Evolutionary conservation across 2,113 vertebrate genomes (phyloP).

Genomic region (Sarotherodon lohbergeri): DNA sequence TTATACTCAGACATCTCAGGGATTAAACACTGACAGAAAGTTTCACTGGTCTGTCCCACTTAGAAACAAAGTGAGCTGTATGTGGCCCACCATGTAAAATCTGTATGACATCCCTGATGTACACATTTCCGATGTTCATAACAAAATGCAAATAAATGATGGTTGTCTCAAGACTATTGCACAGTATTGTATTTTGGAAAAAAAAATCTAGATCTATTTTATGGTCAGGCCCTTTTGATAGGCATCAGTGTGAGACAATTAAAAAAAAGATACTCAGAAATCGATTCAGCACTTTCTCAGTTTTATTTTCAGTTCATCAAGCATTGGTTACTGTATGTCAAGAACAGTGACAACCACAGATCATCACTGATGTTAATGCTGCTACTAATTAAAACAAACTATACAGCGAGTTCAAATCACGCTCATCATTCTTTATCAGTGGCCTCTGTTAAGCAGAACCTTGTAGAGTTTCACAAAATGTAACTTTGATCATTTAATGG

Average conservation of each 20-base stretch:
- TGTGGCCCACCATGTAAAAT: background rate
- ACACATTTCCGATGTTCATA: background rate
- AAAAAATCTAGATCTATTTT: background rate
- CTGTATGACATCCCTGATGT: background rate
- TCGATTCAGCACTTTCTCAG: slow-evolving; percentile 52
- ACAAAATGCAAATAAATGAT: background rate
- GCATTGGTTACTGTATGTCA: slow-evolving; percentile 62
- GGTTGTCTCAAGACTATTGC: background rate
- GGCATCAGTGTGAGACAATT: background rate
- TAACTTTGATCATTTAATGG: slow-evolving; percentile 23
- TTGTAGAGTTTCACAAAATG: slow-evolving; percentile 39
- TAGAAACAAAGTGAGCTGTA: background rate
- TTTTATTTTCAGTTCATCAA: slow-evolving; percentile 66
- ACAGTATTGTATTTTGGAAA: background rate
- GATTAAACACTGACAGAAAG: background rate
- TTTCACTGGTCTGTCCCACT: background rate
- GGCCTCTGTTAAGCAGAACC: slow-evolving; percentile 12
- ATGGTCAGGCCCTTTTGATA: background rate
- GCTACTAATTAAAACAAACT: slow-evolving; percentile 61
- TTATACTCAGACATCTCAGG: background rate
- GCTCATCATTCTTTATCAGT: background rate
- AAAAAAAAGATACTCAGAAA: background rate
- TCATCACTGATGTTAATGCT: slow-evolving; percentile 59
- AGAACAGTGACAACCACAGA: slow-evolving; percentile 63
- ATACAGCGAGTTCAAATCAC: slow-evolving; percentile 51